These are phyloP conservation scores for Beaufortia kweichowensis DNA, from an alignment of 2,113 vertebrate species.

Conservation along the genomic window DNA sequence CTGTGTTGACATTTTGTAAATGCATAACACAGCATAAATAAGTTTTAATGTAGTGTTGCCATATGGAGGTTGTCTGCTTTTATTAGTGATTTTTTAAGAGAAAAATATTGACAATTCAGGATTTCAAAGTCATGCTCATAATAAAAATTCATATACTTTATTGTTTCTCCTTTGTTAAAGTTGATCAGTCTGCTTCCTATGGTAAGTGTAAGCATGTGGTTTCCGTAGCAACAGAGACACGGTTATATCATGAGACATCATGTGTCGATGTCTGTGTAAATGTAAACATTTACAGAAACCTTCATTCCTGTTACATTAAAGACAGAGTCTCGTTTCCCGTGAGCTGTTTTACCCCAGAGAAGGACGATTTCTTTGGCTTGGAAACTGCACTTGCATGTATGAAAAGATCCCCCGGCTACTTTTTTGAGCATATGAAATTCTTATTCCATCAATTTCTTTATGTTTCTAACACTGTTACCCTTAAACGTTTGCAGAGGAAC, in stretches of 20 bases:
- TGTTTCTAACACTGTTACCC: not conserved
- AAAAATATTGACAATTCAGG: too few relatives aligned
- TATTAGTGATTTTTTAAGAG: too few relatives aligned
- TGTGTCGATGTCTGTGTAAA: slow-evolving; percentile 37
- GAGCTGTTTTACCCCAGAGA: slow-evolving; percentile 1
- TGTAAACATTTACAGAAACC: slow-evolving; percentile 36
- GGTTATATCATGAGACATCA: slow-evolving; percentile 46
- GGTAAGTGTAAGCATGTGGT: slow-evolving; percentile 75
- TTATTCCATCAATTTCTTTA: not conserved
- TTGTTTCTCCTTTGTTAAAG: slow-evolving; percentile 74
- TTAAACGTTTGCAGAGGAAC: not conserved
- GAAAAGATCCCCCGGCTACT: not conserved
- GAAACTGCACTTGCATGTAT: slow-evolving; percentile 18
- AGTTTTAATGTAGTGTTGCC: slow-evolving; percentile 10
- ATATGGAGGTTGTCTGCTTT: not conserved
- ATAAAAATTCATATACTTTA: slow-evolving; percentile 27
- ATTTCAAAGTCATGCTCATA: slow-evolving; percentile 1
- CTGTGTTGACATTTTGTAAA: slow-evolving; percentile 5
- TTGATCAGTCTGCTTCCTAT: slow-evolving; percentile 78
- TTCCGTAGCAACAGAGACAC: slow-evolving; percentile 43
- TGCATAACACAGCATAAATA: not conserved
- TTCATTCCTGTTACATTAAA: slow-evolving; percentile 4
- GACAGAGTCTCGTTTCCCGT: slow-evolving; percentile 6
- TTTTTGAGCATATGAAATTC: not conserved
- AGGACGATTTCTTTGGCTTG: not conserved